phyloP scores from a whole-genome alignment of 23 tunicate genomes.

The Oikopleura albicans region DNA sequence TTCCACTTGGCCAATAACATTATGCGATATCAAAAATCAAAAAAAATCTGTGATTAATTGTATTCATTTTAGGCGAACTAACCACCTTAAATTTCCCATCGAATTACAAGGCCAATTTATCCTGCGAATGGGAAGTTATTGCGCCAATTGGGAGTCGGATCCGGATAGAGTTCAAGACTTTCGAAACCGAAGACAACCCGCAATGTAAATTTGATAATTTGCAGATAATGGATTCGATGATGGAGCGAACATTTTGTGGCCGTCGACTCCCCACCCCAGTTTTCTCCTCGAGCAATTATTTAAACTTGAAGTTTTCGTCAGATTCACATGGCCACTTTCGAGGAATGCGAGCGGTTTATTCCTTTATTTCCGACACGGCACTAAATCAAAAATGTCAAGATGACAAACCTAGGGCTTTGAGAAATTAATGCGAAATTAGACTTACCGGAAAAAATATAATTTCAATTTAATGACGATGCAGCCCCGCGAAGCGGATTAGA shows the following conservation, averaged over 20 bases:
- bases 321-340: neutral
- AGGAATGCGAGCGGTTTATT: neutral
- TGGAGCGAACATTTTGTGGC: constrained; percentile 13
- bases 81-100: neutral
- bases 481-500: too few relatives aligned
- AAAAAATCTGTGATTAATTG: too few relatives aligned
- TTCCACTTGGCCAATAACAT: too few relatives aligned
- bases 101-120: neutral
- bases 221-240: neutral
- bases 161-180: neutral
- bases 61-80: neutral
- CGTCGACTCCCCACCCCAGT: neutral
- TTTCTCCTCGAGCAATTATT: neutral
- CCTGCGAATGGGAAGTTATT: neutral
- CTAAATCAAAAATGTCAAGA: neutral
- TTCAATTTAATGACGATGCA: too few relatives aligned
- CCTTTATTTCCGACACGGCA: neutral
- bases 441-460: too few relatives aligned
- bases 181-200: neutral
- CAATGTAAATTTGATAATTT: neutral
- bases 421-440: too few relatives aligned
- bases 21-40: too few relatives aligned
- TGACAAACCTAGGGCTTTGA: neutral
- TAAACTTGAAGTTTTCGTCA: neutral
- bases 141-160: neutral